Evolutionary conservation across 2,888 invertebrate genomes (phyloP).

Genomic region (Bugulina stolonifera): DNA sequence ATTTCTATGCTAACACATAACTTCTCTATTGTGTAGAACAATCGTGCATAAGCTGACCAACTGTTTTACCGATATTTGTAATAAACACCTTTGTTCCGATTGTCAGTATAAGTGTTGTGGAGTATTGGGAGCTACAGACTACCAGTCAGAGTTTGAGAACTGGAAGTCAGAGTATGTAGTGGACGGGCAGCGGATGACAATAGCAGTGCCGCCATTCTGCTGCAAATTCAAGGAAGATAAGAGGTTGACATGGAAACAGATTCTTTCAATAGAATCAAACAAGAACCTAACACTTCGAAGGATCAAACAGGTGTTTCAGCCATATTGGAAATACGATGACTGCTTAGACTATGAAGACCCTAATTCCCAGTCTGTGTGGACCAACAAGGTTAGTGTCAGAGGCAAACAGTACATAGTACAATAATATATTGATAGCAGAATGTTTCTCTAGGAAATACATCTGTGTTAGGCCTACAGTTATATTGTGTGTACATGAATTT

Average conservation of each 20-base stretch:
- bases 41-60: too few relatives aligned
- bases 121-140: background rate
- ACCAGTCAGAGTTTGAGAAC: background rate
- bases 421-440: too few relatives aligned
- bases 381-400: background rate
- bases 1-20: too few relatives aligned
- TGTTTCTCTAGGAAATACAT: too few relatives aligned
- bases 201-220: constrained; percentile 6
- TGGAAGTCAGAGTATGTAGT: background rate
- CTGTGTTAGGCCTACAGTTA: too few relatives aligned
- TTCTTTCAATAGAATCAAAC: background rate
- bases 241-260: background rate
- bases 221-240: constrained; percentile 10
- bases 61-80: too few relatives aligned
- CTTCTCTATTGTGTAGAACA: too few relatives aligned
- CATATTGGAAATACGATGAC: background rate
- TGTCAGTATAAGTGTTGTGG: constrained; percentile 22
- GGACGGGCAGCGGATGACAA: background rate
- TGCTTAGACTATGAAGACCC: background rate
- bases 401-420: background rate
- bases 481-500: too few relatives aligned
- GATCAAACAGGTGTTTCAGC: background rate
- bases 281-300: background rate
- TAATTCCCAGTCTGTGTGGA: background rate
- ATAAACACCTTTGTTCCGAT: too few relatives aligned